A percentile compares a stretch with the other conserved stretches of the same genome.
phyloP scores from a whole-genome alignment of 2,888 invertebrate species.

The Coecobrya sp. region DNA sequence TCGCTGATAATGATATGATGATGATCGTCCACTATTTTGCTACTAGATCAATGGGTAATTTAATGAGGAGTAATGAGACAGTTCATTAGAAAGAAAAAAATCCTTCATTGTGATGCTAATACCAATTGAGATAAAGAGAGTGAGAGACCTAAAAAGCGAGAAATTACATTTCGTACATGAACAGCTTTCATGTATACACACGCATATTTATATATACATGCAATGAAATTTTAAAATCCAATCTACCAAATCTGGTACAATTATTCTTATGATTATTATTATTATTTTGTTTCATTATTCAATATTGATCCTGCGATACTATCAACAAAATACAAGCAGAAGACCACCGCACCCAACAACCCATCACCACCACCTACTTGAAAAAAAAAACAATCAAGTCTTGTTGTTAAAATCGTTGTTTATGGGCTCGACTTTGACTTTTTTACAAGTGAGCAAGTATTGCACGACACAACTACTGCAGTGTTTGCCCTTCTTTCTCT shows the following conservation, averaged over 20 bases:
- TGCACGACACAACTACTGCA: constrained; percentile 3
- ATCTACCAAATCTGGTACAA: constrained; percentile 21
- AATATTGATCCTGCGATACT: constrained; percentile 16
- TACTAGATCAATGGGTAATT: constrained; percentile 56
- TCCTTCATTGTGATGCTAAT: constrained; percentile 31
- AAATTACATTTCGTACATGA: constrained; percentile 36
- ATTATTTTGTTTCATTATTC: background rate
- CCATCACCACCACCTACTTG: constrained; percentile 13
- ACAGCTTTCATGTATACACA: background rate
- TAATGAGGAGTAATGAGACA: constrained; percentile 66
- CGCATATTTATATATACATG: background rate
- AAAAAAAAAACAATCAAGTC: constrained; percentile 45
- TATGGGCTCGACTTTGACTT: constrained; percentile 42
- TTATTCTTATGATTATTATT: background rate
- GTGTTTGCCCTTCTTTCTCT: background rate
- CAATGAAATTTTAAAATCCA: background rate
- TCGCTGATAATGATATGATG: background rate
- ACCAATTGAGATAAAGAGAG: constrained; percentile 9
- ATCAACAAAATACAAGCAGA: background rate
- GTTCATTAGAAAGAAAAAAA: constrained; percentile 59
- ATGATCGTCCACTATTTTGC: background rate
- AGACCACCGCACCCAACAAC: constrained; percentile 23
- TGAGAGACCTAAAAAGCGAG: constrained; percentile 46
- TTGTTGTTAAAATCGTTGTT: constrained; percentile 65
- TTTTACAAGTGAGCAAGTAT: constrained; percentile 46